A percentile compares a stretch with the other conserved stretches of the same genome.
phyloP scores from a whole-genome alignment of 2,113 vertebrate genomes.

The Forbesichthys agassizii region DNA sequence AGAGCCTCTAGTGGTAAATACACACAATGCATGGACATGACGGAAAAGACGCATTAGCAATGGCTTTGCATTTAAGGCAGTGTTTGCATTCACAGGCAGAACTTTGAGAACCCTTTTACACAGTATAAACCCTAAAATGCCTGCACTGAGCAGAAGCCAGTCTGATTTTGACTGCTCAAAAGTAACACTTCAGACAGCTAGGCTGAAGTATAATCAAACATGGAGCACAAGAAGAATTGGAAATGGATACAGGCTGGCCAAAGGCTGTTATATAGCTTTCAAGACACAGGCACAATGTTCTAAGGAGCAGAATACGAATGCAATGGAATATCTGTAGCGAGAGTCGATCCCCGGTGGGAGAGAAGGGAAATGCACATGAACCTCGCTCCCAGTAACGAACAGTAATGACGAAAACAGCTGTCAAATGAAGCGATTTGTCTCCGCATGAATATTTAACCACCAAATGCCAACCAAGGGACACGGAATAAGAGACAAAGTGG shows the following conservation, averaged over 20 bases:
- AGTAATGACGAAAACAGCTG: slow-evolving; percentile 5
- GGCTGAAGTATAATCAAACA: slow-evolving; percentile 24
- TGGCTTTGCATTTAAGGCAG: too few species aligned
- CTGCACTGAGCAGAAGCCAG: slow-evolving; percentile 12
- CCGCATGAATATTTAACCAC: slow-evolving; percentile 37
- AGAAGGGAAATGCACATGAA: background rate
- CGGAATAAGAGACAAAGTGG: slow-evolving; percentile 11
- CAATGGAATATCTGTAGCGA: background rate
- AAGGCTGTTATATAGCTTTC: slow-evolving; percentile 47
- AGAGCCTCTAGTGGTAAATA: slow-evolving; percentile 66
- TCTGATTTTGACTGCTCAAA: slow-evolving; percentile 10
- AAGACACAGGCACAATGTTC: slow-evolving; percentile 15
- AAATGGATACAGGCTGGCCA: slow-evolving; percentile 34
- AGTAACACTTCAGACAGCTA: slow-evolving; percentile 2
- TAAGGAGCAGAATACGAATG: slow-evolving; percentile 24
- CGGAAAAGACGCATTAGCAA: background rate
- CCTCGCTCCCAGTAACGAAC: background rate
- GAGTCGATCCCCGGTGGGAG: background rate
- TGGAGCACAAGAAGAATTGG: slow-evolving; percentile 8
- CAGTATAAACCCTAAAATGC: background rate
- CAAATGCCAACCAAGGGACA: slow-evolving; percentile 13
- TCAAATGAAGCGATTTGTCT: background rate
- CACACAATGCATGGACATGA: slow-evolving; percentile 35
- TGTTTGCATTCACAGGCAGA: background rate
- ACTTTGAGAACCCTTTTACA: background rate